Evolutionary conservation across 2,113 vertebrate genomes (phyloP).

Genomic region (Trochalopteron elliotii): DNA sequence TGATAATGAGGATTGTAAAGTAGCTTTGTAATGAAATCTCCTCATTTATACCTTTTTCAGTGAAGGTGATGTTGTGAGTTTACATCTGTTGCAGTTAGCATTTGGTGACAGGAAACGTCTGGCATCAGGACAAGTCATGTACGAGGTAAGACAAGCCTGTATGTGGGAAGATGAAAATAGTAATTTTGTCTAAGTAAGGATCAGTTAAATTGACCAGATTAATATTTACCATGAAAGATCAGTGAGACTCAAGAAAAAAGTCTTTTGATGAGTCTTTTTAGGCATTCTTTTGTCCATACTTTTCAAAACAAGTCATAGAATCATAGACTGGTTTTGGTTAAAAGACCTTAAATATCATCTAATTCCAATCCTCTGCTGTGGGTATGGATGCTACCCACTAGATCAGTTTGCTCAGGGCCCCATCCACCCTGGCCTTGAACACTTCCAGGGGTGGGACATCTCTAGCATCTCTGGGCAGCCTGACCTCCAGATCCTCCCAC

Average conservation of each 20-base stretch:
- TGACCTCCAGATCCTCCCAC: not conserved
- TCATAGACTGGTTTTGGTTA: not conserved
- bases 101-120: constrained; percentile 89
- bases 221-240: not conserved
- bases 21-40: not conserved
- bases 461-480: not conserved
- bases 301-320: not conserved
- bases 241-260: not conserved
- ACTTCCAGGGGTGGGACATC: not conserved
- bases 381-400: not conserved
- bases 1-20: not conserved
- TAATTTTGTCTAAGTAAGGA: not conserved
- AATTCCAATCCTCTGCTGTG: not conserved
- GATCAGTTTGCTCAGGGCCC: not conserved
- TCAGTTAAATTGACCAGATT: not conserved
- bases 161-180: not conserved
- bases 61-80: constrained; percentile 86
- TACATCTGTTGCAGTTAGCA: constrained; percentile 89
- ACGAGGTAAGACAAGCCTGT: constrained; percentile 80
- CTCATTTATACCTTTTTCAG: constrained; percentile 69
- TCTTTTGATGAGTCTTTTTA: not conserved
- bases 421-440: not conserved
- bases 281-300: not conserved
- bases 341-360: not conserved
- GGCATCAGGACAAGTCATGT: constrained; percentile 88